Evolutionary conservation across 2,797 vertebrate genomes (phyloP).

Genomic region (Cygnus olor): DNA sequence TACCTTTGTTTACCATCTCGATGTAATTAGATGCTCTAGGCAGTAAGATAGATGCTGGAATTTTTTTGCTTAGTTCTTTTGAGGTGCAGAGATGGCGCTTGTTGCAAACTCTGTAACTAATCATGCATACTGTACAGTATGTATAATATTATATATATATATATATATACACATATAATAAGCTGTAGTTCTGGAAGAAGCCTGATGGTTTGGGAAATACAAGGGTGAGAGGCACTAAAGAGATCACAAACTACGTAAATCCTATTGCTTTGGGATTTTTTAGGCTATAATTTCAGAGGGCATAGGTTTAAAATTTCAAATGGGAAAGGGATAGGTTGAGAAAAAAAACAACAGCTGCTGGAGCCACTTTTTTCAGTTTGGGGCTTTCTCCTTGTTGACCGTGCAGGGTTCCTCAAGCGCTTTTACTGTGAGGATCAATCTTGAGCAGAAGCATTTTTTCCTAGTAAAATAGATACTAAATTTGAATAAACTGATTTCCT

Average conservation of each 20-base stretch:
- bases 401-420: not conserved
- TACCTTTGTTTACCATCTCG: not conserved
- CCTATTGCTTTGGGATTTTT: not conserved
- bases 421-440: not conserved
- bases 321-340: not conserved
- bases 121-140: fast-evolving
- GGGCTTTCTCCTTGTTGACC: no score
- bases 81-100: not conserved
- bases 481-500: not conserved
- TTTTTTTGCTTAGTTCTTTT: not conserved
- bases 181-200: not conserved
- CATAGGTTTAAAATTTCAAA: not conserved
- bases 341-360: not conserved
- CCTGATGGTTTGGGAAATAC: not conserved
- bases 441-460: not conserved
- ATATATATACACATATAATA: no score
- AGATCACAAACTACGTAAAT: not conserved
- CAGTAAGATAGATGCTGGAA: not conserved
- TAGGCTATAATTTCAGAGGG: not conserved
- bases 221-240: not conserved
- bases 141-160: no score
- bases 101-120: not conserved
- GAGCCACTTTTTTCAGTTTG: not conserved
- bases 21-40: not conserved
- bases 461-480: not conserved